A percentile compares a stretch with the other conserved stretches of the same genome.
These are phyloP conservation scores for Leptobrachium leishanense DNA, from an alignment of 2,113 vertebrate species.

Conservation along the genomic window DNA sequence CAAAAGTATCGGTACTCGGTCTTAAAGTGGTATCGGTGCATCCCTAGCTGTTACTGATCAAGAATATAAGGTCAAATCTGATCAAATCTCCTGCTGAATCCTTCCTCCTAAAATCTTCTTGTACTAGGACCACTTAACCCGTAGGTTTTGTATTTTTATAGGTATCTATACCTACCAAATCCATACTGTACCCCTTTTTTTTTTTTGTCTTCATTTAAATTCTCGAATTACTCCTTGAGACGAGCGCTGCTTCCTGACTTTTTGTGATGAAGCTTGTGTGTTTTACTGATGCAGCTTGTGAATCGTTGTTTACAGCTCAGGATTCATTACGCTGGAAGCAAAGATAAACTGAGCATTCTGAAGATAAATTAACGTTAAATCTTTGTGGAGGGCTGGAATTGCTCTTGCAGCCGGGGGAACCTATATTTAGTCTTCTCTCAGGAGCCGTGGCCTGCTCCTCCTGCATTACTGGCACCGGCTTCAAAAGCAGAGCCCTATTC, in stretches of 20 bases:
- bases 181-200: background rate
- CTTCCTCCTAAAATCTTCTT: conserved; percentile 35
- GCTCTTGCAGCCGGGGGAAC: conserved; percentile 58
- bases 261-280: conserved; percentile 55
- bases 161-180: background rate
- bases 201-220: conserved; percentile 12
- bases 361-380: conserved; percentile 67
- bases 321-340: conserved; percentile 51
- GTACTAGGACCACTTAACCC: conserved; percentile 28
- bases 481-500: conserved; percentile 47
- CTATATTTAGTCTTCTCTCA: conserved; percentile 64
- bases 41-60: conserved; percentile 21
- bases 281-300: conserved; percentile 52
- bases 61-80: conserved; percentile 21
- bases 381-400: conserved; percentile 66
- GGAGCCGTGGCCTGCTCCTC: conserved; percentile 60
- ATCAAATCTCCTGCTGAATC: conserved; percentile 41
- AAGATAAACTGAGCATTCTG: conserved; percentile 57
- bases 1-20: too few relatives aligned
- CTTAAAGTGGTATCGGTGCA: too few relatives aligned
- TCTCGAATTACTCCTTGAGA: background rate
- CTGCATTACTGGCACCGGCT: conserved; percentile 55
- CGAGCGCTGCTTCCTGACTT: background rate
- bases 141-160: conserved; percentile 10
- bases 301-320: conserved; percentile 55